These are phyloP conservation scores for Datnioides undecimradiatus DNA, from an alignment of 2,113 vertebrate genomes.

Conservation along the genomic window DNA sequence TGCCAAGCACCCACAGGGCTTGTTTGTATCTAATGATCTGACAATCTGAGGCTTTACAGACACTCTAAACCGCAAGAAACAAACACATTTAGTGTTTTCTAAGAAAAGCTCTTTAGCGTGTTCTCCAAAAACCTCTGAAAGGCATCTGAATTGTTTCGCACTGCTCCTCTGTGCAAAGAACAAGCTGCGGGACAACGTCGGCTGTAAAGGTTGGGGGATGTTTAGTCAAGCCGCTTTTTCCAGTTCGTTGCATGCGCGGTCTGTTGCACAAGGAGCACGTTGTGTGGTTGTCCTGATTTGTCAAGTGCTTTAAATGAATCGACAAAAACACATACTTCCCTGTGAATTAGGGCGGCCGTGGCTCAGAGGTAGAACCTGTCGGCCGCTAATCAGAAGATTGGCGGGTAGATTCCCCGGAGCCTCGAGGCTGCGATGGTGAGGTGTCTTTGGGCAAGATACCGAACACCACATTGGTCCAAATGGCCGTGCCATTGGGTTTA, in stretches of 20 bases:
- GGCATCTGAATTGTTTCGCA: background rate
- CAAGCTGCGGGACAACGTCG: background rate
- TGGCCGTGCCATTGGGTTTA: no score
- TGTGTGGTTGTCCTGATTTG: background rate
- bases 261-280: background rate
- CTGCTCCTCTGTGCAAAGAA: background rate
- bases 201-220: no score
- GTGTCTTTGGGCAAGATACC: no score
- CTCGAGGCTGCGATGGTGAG: no score
- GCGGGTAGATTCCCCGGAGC: no score
- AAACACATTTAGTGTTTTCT: constrained; percentile 4
- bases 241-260: background rate
- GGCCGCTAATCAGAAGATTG: no score
- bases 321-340: no score
- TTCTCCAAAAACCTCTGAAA: background rate
- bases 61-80: background rate
- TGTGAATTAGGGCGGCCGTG: no score
- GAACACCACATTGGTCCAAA: no score
- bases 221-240: background rate
- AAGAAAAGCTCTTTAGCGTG: background rate
- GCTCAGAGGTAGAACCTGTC: no score
- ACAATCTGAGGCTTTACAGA: constrained; percentile 8
- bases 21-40: constrained; percentile 42
- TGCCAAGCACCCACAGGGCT: constrained; percentile 19
- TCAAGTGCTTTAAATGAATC: background rate